Evolutionary conservation across 2,888 invertebrate species (phyloP).

Genomic region (Drosophila testacea): DNA sequence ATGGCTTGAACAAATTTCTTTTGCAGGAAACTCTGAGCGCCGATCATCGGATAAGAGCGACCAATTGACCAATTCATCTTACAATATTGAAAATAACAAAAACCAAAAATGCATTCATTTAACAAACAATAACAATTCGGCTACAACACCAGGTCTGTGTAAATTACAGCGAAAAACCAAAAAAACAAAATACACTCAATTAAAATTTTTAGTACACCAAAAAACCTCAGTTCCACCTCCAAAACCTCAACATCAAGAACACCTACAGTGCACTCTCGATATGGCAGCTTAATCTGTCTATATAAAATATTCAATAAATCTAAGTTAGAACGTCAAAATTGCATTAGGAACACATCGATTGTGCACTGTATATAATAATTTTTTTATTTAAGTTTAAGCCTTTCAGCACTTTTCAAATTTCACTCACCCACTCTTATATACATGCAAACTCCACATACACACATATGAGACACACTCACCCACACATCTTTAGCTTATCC

Average conservation of each 20-base stretch:
- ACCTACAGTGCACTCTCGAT: conserved; percentile 24
- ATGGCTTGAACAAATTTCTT: conserved; percentile 85
- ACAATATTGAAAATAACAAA: conserved; percentile 85
- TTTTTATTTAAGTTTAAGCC: conserved; percentile 27
- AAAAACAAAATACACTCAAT: conserved; percentile 26
- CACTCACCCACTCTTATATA: conserved; percentile 11
- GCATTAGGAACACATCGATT: conserved; percentile 9
- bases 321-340: neutral
- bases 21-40: conserved; percentile 85
- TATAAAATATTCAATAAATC: too few species aligned
- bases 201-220: conserved; percentile 45
- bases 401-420: conserved; percentile 38
- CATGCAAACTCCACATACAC: conserved; percentile 11
- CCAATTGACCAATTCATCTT: conserved; percentile 84
- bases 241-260: conserved; percentile 2
- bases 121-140: conserved; percentile 85
- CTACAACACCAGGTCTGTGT: conserved; percentile 85
- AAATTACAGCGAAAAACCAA: conserved; percentile 72
- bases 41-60: conserved; percentile 85
- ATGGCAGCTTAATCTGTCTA: conserved; percentile 1
- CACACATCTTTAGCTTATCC: conserved; percentile 9
- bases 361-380: conserved; percentile 30
- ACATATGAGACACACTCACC: conserved; percentile 1
- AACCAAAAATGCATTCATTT: conserved; percentile 85
- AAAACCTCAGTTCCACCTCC: conserved; percentile 1